A percentile compares a stretch with the other conserved stretches of the same genome.
Evolutionary conservation across 2,888 invertebrate genomes (phyloP).

Genomic region (Noctua janthe): DNA sequence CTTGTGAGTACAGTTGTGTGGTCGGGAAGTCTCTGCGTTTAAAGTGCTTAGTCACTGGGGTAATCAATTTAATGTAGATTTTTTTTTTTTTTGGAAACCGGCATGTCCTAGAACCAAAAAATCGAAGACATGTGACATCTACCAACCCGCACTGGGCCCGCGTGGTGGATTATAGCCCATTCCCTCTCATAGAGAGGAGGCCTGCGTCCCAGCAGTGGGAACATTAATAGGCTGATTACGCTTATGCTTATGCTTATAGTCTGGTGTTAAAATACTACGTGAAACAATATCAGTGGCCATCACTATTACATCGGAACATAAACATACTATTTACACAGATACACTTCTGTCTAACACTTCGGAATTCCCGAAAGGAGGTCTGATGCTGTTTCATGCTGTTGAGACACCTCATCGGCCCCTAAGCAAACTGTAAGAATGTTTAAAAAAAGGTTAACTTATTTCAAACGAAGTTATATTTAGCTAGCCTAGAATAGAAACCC

Average conservation of each 20-base stretch:
- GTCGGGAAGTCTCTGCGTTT: too few relatives aligned
- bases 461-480: not conserved
- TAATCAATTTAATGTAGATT: not conserved
- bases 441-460: not conserved
- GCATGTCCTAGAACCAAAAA: too few relatives aligned
- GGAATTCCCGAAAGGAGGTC: not conserved
- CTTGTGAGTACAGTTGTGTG: too few relatives aligned
- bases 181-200: too few relatives aligned
- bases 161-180: too few relatives aligned
- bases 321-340: not conserved
- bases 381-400: not conserved
- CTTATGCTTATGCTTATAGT: too few relatives aligned
- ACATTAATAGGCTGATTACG: too few relatives aligned
- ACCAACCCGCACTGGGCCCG: too few relatives aligned
- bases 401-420: not conserved
- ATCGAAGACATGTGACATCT: too few relatives aligned
- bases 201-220: too few relatives aligned
- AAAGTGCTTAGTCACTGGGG: not conserved
- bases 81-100: too few relatives aligned
- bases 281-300: not conserved
- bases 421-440: not conserved
- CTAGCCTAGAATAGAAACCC: not conserved
- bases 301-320: not conserved
- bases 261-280: not conserved
- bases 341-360: not conserved